Evolutionary conservation across 2,888 invertebrate genomes (phyloP), one percentile per base, ranked within the genome.

Genomic region (Agrilus mali): DNA sequence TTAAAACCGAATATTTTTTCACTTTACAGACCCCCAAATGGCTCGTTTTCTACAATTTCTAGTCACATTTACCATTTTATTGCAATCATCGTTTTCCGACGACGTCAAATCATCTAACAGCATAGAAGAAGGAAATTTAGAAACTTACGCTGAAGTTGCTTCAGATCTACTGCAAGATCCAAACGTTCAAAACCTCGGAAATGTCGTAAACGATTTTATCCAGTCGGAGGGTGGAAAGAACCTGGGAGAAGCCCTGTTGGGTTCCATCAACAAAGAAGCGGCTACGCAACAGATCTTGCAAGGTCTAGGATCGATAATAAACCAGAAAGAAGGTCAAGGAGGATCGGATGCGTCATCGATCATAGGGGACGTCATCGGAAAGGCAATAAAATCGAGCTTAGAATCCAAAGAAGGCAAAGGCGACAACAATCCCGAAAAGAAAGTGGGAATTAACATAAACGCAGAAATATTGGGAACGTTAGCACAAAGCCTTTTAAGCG

Each of bases 131-230:
- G 55, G 69, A 56, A 59, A 56, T 54, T 65, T 57, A 53, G 70
- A 65, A 16, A 66, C 66, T 22, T 77, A 75, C 48, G 58, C 82
- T 50, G 82, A 85, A 50, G 73, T 82, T 45, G 84, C 84, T 0
- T 74, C 79, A 3, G 71, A 78, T 14, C 73, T 86, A 43, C 69
- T 86, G 35, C 76, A 79, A 55, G 60, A 64, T 13, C 60, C 60
- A 38, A 59, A 65, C 33, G 55, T 62, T 8, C 58, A 62, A 39
- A 61, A 75, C 2, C 66, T 86, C 1, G 82, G 81, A 1, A 77
- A 75, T 7, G 67, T 85, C 38, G 68, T 86, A 8, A 79, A 78
- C 1, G 74, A 71, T 27, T 70, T 86, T 38, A 74, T 86, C 72
- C 80, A 83, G 53, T 75, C 80, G 1, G 80, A 77, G 42, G 73